Evolutionary conservation across 2,888 invertebrate species (phyloP).

Genomic region (Rhingia campestris): DNA sequence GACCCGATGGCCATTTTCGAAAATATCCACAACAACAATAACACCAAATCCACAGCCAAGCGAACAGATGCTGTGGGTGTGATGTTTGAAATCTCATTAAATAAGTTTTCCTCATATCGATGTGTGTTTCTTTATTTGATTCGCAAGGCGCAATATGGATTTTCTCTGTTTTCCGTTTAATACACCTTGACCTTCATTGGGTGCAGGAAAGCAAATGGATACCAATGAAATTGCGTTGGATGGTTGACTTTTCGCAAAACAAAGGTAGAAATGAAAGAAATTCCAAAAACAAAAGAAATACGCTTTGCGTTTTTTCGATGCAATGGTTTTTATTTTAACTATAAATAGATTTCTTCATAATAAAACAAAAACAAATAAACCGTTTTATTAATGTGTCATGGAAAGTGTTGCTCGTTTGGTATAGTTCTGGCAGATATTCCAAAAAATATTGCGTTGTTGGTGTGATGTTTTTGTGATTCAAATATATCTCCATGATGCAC

Average conservation of each 20-base stretch:
- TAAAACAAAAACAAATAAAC: neutral
- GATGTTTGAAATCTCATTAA: slow-evolving; percentile 34
- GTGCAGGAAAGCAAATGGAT: slow-evolving; percentile 1
- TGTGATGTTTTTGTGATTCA: neutral
- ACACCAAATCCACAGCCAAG: slow-evolving; percentile 20
- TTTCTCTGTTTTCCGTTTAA: slow-evolving; percentile 17
- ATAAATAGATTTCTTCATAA: neutral
- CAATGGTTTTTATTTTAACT: neutral
- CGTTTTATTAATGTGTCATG: slow-evolving; percentile 3
- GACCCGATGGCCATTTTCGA: slow-evolving; percentile 58
- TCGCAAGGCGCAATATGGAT: slow-evolving; percentile 34
- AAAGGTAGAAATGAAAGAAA: slow-evolving; percentile 7
- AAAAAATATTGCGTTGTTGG: neutral
- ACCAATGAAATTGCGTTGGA: slow-evolving; percentile 8
- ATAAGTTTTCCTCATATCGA: slow-evolving; percentile 34
- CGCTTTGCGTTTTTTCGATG: neutral
- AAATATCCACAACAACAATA: slow-evolving; percentile 45
- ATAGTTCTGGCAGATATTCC: neutral
- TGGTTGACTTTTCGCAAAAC: slow-evolving; percentile 14
- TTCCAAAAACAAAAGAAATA: slow-evolving; percentile 7
- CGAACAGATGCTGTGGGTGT: slow-evolving; percentile 7
- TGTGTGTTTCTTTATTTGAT: slow-evolving; percentile 57
- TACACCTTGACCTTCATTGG: slow-evolving; percentile 32
- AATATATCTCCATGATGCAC: too few species aligned
- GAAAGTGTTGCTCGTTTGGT: neutral